phyloP scores from a whole-genome alignment of 2,888 invertebrate species.

The Eilema caniola region DNA sequence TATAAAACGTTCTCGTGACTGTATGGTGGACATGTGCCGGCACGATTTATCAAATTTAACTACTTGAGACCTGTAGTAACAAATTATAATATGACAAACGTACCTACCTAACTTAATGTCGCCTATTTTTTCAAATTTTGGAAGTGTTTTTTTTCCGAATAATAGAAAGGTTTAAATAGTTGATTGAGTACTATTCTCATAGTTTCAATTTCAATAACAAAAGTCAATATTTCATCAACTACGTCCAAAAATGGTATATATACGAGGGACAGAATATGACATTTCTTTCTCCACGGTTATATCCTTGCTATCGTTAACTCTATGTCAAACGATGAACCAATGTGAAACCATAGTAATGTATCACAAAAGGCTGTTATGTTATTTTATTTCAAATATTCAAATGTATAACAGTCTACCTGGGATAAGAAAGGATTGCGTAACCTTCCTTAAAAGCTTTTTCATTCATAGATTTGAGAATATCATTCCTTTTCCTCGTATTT shows the following conservation, averaged over 20 bases:
- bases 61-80: background rate
- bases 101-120: background rate
- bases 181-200: too few relatives aligned
- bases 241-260: background rate
- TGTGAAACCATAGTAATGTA: background rate
- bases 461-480: constrained; percentile 18
- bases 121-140: background rate
- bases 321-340: background rate
- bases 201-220: too few relatives aligned
- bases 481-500: constrained; percentile 10
- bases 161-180: too few relatives aligned
- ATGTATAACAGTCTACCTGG: background rate
- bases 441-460: constrained; percentile 29
- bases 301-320: background rate
- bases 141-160: background rate
- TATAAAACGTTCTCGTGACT: background rate
- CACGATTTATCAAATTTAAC: background rate
- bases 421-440: constrained; percentile 22
- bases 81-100: background rate
- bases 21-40: background rate
- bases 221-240: background rate
- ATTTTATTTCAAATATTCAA: background rate
- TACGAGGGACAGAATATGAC: too few relatives aligned
- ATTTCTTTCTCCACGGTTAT: background rate
- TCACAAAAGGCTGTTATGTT: background rate